Percentiles rank a stretch among this genome's conserved stretches.
Evolutionary conservation across 2,797 vertebrate species (phyloP).

Genomic region (Perodicticus potto): DNA sequence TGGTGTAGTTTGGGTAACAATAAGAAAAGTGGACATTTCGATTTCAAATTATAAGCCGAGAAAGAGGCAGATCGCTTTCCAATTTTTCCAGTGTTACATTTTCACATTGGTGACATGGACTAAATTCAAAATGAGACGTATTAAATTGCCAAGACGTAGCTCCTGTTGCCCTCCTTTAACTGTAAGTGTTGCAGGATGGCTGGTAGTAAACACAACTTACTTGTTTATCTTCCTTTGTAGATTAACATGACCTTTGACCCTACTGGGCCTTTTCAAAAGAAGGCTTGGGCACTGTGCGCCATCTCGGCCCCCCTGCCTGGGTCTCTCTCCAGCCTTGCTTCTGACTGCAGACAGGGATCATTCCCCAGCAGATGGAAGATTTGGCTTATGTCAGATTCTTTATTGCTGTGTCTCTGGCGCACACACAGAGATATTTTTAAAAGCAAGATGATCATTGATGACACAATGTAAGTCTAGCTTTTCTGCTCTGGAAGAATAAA

Average conservation of each 20-base stretch:
- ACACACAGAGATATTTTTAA: slow-evolving; percentile 26
- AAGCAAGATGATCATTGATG: background rate
- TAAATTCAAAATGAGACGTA: background rate
- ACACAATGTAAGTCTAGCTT: background rate
- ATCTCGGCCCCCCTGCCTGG: accelerated
- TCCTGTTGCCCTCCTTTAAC: background rate
- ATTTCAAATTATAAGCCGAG: background rate
- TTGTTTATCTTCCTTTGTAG: background rate
- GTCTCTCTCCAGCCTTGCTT: background rate
- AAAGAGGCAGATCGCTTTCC: background rate
- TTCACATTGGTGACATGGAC: background rate
- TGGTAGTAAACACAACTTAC: background rate
- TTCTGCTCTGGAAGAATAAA: background rate
- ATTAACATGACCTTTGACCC: no score
- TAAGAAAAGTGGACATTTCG: background rate
- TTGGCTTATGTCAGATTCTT: background rate
- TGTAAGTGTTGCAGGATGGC: background rate
- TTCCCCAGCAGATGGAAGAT: background rate
- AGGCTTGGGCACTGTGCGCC: accelerated
- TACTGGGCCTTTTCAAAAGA: background rate
- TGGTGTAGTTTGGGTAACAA: background rate
- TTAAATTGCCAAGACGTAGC: background rate
- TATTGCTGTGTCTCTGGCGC: background rate
- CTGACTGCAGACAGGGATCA: background rate
- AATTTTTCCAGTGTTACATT: background rate